Evolutionary conservation across 1,140 invertebrate species (phyloP), one percentile per base, ranked within the genome.

Genomic region (Listronotus bonariensis): DNA sequence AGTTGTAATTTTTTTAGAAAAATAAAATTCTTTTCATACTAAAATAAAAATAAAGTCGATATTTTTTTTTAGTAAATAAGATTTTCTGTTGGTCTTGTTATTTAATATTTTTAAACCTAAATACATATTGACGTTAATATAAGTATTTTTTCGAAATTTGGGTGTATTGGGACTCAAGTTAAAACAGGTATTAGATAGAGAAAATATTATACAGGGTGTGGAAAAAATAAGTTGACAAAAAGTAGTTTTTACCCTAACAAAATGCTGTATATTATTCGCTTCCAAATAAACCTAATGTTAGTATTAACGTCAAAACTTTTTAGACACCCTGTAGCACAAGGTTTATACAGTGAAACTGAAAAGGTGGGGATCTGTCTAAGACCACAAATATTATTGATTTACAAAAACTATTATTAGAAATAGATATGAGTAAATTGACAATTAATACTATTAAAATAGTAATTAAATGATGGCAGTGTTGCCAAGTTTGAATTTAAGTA

Each of bases 181-280:
- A 18, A 53, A 63, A 53, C 61, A 63, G 61, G 52, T 63, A 63
- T 55, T 55, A 63, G 52, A 55, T 63, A 63, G 41, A 31, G 6
- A 52, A 61, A 48, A 56, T 53, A 45, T 41, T 4, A 62, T 48
- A 49, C 42, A 55, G 61, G 53, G 61, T 43, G 45, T 26, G 31
- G 14, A 56, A 55, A 43, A 62, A 36, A 41, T 17, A 36, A 5
- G 14, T 17, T 45, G 46, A 43, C 17, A 11, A 48, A 18, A 38
- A 17, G 43, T 58, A 58, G 41, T 41, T 40, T 55, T 55, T 55
- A 55, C 53, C 40, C 36, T 55, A 36, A 18, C n/a, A 14, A 18
- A 40, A 14, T 8, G 49, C 49, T 52, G 49, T 52, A 52, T 10
- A 52, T 52, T 52, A 6, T 11, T 52, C 17, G 49, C 49, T 55